Conservation (phyloP, 35 echinoderm and acorn worm genomes). For the Patiria miniata region DNA sequence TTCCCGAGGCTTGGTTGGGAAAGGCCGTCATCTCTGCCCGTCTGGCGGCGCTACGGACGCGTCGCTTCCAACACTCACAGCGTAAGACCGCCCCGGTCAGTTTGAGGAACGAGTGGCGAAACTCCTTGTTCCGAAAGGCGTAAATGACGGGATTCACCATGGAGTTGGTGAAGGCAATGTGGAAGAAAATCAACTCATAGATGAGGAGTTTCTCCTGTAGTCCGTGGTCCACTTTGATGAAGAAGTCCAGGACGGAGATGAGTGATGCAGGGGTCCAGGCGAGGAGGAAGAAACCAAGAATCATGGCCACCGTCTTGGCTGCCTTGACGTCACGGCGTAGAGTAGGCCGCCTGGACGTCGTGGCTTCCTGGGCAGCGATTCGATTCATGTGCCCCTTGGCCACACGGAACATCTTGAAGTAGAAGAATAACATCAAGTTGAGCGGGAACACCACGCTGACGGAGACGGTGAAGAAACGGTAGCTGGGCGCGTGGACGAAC, state of each 20-base stretch:
- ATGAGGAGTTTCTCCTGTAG: conserved; percentile 16
- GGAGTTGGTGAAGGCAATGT: conserved; percentile 54
- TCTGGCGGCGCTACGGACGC: not conserved
- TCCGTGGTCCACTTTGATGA: conserved; percentile 3
- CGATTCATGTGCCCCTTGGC: conserved; percentile 32
- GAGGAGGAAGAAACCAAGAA: conserved; percentile 35
- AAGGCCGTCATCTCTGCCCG: not conserved
- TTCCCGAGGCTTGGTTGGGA: not conserved
- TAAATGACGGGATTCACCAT: conserved; percentile 56
- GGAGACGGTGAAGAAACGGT: conserved; percentile 1
- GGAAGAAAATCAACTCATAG: conserved; percentile 55
- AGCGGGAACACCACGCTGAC: conserved; percentile 10
- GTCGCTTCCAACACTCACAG: conserved; percentile 37
- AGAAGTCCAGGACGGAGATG: conserved; percentile 33
- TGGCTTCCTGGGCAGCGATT: conserved; percentile 34
- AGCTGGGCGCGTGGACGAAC: conserved; percentile 31
- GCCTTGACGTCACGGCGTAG: conserved; percentile 50
- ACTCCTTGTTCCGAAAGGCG: conserved; percentile 50
- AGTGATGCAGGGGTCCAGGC: conserved; percentile 47
- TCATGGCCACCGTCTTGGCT: conserved; percentile 43
- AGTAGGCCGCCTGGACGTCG: not conserved
- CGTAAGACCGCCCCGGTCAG: conserved; percentile 23
- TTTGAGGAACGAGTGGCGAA: conserved; percentile 32
- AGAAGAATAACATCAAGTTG: conserved; percentile 49
- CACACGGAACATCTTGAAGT: conserved; percentile 40